Base-by-base conservation (phyloP, 2,797 vertebrate genomes). In the Paratrypauchen microcephalus region DNA sequence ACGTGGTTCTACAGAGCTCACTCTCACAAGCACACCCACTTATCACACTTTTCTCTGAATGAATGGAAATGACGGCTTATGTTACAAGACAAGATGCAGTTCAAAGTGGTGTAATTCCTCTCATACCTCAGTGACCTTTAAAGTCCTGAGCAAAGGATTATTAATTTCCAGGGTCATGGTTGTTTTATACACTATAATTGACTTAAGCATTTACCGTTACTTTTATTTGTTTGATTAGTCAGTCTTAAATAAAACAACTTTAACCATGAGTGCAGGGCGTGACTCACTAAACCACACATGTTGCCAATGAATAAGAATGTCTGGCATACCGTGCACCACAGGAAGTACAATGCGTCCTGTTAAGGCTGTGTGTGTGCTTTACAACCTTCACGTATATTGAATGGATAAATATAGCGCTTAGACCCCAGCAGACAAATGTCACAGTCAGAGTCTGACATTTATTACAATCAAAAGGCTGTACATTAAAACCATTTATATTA, bases 21-120 rank as follows among this genome's bases (percentile, higher is more conserved):
- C n/a, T 54, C 18, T 62, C n/a, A n/a, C n/a, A n/a, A n/a, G n/a
- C n/a, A n/a, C n/a, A n/a, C n/a, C n/a, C n/a, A n/a, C n/a, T n/a
- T n/a, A n/a, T n/a, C n/a, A n/a, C n/a, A n/a, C n/a, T n/a, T 47
- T 54, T 56, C 63, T 69, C 36, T 7, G 8, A 16, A 65, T 70
- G 26, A 41, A 54, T 13, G 48, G 47, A 71, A n/a, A 7, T 8
- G 9, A 5, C 41, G 2, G 1, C 30, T 67, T 3, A 39, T 15
- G 15, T 6, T 15, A 0, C 30, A 7, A 15, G 47, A 15, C 26
- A 58, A n/a, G 41, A 9, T 0, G 0, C 56, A 61, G 57, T 8
- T 83, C 52, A 63, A 85, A 80, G 28, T 77, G 58, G 61, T 75
- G 72, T 19, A 76, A 69, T 60, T 2, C 3, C n/a, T 26, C 0